Conservation (phyloP, 2,113 vertebrate species). For the Thunnus thynnus region DNA sequence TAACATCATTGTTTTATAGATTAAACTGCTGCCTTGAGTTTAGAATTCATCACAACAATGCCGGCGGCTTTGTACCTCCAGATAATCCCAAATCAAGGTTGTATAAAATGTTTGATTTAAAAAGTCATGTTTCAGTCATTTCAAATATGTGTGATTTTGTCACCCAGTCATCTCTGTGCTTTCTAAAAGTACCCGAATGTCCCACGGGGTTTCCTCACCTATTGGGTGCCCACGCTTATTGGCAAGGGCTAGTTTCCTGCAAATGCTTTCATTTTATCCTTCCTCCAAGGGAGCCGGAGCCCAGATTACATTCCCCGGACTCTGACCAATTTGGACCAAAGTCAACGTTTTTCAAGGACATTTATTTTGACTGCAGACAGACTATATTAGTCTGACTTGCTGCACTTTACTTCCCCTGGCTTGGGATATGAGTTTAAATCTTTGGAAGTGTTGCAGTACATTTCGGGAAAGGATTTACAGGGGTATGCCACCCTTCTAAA, state of each 20-base stretch:
- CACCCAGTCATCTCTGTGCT: not conserved
- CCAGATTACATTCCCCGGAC: constrained; percentile 50
- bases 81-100: constrained; percentile 6
- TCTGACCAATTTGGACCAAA: constrained; percentile 42
- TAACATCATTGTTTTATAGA: constrained; percentile 45
- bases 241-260: constrained; percentile 16
- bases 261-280: constrained; percentile 45
- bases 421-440: constrained; percentile 32
- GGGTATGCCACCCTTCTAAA: not conserved
- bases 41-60: not conserved
- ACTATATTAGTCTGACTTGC: not conserved
- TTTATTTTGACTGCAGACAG: constrained; percentile 27
- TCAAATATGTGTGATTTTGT: not conserved
- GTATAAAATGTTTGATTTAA: constrained; percentile 16
- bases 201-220: not conserved
- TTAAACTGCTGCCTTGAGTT: constrained; percentile 27
- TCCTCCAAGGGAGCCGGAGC: constrained; percentile 23
- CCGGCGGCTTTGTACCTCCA: not conserved
- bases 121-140: constrained; percentile 8
- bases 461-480: constrained; percentile 24
- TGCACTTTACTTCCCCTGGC: not conserved
- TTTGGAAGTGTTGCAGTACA: constrained; percentile 31
- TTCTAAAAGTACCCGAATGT: constrained; percentile 15
- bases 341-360: constrained; percentile 50
- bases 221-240: not conserved